A percentile compares a stretch with the other conserved stretches of the same genome.
Conservation (phyloP, 2,797 vertebrate genomes). For the Labroides dimidiatus region DNA sequence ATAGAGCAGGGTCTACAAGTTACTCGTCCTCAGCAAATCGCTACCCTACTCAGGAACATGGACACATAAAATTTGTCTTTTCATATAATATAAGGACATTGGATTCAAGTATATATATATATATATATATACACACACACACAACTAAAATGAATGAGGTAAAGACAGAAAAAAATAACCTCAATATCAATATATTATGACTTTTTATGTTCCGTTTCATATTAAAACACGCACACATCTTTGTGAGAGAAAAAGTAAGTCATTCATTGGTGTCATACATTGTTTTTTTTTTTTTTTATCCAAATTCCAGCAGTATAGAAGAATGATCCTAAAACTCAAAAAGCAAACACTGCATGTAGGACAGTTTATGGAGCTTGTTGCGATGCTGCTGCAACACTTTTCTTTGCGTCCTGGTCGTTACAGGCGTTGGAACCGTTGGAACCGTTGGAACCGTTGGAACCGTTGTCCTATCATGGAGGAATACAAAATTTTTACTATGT, state of each 20-base stretch:
- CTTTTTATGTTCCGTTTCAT: constrained; percentile 68
- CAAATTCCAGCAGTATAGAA: constrained; percentile 73
- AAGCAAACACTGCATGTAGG: constrained; percentile 52
- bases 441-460: constrained; percentile 53
- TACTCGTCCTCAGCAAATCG: constrained; percentile 63
- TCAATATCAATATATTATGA: constrained; percentile 71
- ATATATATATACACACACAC: no score
- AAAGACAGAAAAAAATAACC: constrained; percentile 62
- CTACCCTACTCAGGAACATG: constrained; percentile 77
- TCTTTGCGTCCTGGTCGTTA: constrained; percentile 42
- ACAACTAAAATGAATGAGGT: constrained; percentile 68
- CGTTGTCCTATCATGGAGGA: constrained; percentile 67
- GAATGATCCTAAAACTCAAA: constrained; percentile 56
- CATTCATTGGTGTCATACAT: constrained; percentile 85
- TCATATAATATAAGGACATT: constrained; percentile 73
- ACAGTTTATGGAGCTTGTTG: constrained; percentile 44
- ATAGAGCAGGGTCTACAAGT: constrained; percentile 61
- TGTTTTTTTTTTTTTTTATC: constrained; percentile 58
- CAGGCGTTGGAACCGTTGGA: constrained; percentile 54
- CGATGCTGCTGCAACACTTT: constrained; percentile 38
- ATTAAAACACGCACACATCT: constrained; percentile 69
- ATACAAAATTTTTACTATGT: constrained; percentile 80
- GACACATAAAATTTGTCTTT: constrained; percentile 67
- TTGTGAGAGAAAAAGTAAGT: constrained; percentile 70
- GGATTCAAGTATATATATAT: constrained; percentile 78